These are phyloP conservation scores for Isichthys henryi DNA, from an alignment of 2,113 vertebrate species.

Conservation along the genomic window DNA sequence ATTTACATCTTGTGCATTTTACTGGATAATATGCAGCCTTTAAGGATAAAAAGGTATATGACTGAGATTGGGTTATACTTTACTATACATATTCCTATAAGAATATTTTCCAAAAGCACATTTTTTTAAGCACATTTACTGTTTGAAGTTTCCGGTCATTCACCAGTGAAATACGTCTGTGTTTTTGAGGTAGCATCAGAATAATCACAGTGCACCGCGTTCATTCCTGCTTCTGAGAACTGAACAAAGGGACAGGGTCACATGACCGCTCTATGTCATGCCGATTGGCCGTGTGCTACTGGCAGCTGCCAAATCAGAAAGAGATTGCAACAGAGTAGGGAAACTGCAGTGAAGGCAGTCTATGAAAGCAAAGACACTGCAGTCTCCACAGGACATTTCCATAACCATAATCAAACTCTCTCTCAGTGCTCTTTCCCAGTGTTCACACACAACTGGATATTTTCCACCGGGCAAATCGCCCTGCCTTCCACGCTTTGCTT, in stretches of 20 bases:
- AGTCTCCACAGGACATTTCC: background rate
- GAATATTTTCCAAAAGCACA: background rate
- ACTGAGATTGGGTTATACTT: background rate
- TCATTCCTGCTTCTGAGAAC: background rate
- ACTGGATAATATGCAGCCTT: background rate
- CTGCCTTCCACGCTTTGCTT: background rate
- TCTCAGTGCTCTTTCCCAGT: background rate
- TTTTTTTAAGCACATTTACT: background rate
- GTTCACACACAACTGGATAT: background rate
- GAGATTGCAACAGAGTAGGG: constrained; percentile 8
- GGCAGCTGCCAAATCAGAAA: constrained; percentile 6
- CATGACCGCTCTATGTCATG: background rate
- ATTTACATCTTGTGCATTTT: background rate
- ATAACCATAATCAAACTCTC: constrained; percentile 1
- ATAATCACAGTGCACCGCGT: background rate
- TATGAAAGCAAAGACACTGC: background rate
- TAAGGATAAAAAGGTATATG: background rate
- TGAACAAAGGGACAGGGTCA: background rate
- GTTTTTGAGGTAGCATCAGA: background rate
- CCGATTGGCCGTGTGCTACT: background rate
- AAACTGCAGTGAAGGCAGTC: constrained; percentile 2
- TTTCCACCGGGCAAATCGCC: background rate
- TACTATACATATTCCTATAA: background rate
- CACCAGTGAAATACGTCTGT: background rate
- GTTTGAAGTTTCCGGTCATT: background rate